Evolutionary conservation across 2,888 invertebrate species (phyloP).

Genomic region (Helicoverpa assulta): DNA sequence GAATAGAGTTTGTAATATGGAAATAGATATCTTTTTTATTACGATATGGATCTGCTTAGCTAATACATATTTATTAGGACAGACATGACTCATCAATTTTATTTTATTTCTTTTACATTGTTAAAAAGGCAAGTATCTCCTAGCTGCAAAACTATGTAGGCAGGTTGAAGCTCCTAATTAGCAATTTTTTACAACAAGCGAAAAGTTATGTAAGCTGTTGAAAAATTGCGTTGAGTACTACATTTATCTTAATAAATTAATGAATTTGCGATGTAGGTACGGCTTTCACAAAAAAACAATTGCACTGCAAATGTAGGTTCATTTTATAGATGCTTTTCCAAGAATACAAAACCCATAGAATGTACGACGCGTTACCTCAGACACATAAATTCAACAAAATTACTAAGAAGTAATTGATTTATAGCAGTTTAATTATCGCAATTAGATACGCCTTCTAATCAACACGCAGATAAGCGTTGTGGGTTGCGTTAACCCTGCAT

Average conservation of each 20-base stretch:
- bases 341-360: conserved; percentile 54
- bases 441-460: conserved; percentile 82
- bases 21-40: conserved; percentile 7
- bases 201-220: conserved; percentile 54
- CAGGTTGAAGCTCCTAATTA: conserved; percentile 45
- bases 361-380: conserved; percentile 27
- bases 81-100: neutral
- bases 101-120: neutral
- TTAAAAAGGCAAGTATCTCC: neutral
- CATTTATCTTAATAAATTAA: conserved; percentile 53
- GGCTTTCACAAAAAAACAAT: conserved; percentile 41
- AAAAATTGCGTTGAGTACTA: conserved; percentile 48
- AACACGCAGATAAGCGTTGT: conserved; percentile 55
- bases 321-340: conserved; percentile 53
- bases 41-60: neutral
- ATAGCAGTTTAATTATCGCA: conserved; percentile 80
- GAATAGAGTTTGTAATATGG: conserved; percentile 4
- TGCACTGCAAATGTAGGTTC: conserved; percentile 20
- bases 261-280: conserved; percentile 35
- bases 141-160: neutral
- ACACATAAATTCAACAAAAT: conserved; percentile 58
- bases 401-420: conserved; percentile 79
- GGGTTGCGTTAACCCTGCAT: conserved; percentile 50
- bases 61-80: conserved; percentile 9
- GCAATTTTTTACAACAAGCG: conserved; percentile 34